These are phyloP conservation scores for Spatulosminthurus flaviceps DNA, from an alignment of 2,888 invertebrate genomes.

Conservation along the genomic window DNA sequence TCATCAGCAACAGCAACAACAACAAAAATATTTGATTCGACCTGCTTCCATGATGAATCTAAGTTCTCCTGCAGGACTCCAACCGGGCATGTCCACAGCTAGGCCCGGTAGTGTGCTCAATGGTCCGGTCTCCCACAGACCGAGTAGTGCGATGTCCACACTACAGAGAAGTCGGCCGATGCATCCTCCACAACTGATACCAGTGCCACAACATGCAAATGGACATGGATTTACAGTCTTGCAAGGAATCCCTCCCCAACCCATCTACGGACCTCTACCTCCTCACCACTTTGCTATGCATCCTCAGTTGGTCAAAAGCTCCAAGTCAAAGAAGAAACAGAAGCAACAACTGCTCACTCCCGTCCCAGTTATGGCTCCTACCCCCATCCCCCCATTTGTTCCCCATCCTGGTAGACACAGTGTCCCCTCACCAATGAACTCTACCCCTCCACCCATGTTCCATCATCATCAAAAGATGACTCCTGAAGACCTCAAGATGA, in stretches of 20 bases:
- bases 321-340: conserved; percentile 60
- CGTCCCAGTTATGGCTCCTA: conserved; percentile 62
- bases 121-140: conserved; percentile 61
- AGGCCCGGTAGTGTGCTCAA: conserved; percentile 63
- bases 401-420: conserved; percentile 64
- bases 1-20: conserved; percentile 48
- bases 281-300: conserved; percentile 61
- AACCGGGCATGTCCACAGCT: conserved; percentile 37
- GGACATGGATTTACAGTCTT: conserved; percentile 57
- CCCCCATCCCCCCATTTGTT: conserved; percentile 63
- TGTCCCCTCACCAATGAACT: conserved; percentile 30
- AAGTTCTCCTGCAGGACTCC: conserved; percentile 54
- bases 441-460: conserved; percentile 66
- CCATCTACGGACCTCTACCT: conserved; percentile 64
- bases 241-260: conserved; percentile 56
- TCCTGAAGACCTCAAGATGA: conserved; percentile 64
- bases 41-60: conserved; percentile 64
- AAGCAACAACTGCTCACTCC: conserved; percentile 56
- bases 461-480: conserved; percentile 63
- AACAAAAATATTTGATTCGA: conserved; percentile 57
- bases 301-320: conserved; percentile 60
- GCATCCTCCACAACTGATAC: conserved; percentile 59
- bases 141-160: conserved; percentile 64
- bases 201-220: conserved; percentile 62
- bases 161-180: conserved; percentile 57